Evolutionary conservation across 2,797 vertebrate genomes (phyloP).

Genomic region (Argentina silus): DNA sequence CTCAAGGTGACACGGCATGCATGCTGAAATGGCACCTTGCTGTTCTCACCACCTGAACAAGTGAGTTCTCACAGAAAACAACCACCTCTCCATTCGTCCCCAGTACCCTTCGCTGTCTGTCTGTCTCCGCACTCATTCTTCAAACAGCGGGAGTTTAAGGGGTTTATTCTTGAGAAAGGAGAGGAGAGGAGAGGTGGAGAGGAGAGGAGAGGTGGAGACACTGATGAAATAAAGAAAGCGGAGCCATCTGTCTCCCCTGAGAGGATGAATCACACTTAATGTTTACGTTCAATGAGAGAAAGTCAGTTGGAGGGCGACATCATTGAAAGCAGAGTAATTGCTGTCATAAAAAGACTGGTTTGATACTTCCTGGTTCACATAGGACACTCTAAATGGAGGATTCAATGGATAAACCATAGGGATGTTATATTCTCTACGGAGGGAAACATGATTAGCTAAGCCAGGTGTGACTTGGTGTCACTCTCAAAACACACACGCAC

Average conservation of each 20-base stretch:
- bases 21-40: constrained; percentile 11
- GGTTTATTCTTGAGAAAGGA: constrained; percentile 49
- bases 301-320: background rate
- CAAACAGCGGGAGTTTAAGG: constrained; percentile 62
- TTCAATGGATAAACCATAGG: too few species aligned
- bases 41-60: constrained; percentile 35
- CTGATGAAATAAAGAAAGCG: constrained; percentile 25
- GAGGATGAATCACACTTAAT: constrained; percentile 34
- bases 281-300: constrained; percentile 16
- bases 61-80: constrained; percentile 13
- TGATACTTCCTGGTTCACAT: too few species aligned
- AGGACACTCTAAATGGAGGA: too few species aligned
- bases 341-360: too few species aligned
- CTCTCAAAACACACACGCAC: too few species aligned
- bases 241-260: constrained; percentile 48
- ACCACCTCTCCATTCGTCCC: constrained; percentile 31
- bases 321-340: too few species aligned
- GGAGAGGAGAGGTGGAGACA: constrained; percentile 4
- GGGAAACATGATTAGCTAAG: too few species aligned
- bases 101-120: constrained; percentile 51
- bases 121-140: constrained; percentile 62
- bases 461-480: constrained; percentile 16
- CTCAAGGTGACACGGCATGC: background rate
- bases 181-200: constrained; percentile 14
- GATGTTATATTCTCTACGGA: too few species aligned